Base-by-base conservation (phyloP, 2,888 invertebrate species). In the Crossocerus cetratus region DNA sequence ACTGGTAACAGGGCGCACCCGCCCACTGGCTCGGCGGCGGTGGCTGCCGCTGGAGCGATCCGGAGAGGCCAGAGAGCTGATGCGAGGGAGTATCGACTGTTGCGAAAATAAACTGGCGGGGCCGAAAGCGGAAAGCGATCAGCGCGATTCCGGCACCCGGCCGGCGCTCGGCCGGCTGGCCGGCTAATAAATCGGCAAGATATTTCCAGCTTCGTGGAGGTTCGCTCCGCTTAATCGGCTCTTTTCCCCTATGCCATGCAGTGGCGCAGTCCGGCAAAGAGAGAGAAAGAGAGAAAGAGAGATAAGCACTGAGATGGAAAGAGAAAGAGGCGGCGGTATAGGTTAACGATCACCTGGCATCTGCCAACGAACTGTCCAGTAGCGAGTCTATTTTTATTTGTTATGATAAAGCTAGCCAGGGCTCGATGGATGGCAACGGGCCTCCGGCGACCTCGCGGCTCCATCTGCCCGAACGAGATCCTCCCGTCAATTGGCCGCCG, bases 321-420 rank as follows among this genome's bases (percentile, higher is more conserved):
- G 16, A 49, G n/a, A 14, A 49, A 2, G 49, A 49, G 49, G 5
- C 57, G 54, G 64, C 56, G 58, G 76, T 83, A 84, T 83, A 81
- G 83, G 79, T 81, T 84, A 84, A 84, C 83, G 84, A 83, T 81
- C 81, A 63, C 21, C 32, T 20, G 23, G 53, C 71, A 65, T 68
- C 70, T 59, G 71, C 56, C 57, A 23, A 58, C 16, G 49, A 16
- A 21, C 49, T 64, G 72, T 74, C 67, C 69, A 71, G 66, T 66
- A 18, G 45, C n/a, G 55, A 14, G 22, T 54, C 64, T 71, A 76
- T 72, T 71, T 77, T 58, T 71, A 68, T 69, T 74, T 66, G 59
- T 65, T 71, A 59, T 57, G 54, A 65, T 72, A 71, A 74, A 67
- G 32, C 32, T 70, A 58, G 58, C 56, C 68, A 66, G 66, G 69